Evolutionary conservation across 2,113 vertebrate genomes (phyloP).

Genomic region (Daboia siamensis): DNA sequence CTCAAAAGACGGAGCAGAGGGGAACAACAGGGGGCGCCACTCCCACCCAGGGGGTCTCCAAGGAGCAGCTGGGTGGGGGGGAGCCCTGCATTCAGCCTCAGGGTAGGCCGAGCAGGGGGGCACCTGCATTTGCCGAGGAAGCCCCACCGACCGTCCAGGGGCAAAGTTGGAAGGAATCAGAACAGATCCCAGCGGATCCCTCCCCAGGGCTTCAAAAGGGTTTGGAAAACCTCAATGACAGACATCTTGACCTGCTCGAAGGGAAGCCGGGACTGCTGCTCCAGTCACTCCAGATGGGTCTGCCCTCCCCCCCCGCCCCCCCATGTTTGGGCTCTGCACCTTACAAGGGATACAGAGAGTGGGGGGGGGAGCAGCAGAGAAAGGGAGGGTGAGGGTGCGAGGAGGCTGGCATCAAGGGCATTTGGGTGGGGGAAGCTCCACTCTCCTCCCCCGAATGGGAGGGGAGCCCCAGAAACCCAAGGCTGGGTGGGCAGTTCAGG

Average conservation of each 20-base stretch:
- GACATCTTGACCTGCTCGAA: no score
- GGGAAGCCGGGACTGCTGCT: no score
- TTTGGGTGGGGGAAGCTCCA: not conserved
- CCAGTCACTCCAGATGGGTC: no score
- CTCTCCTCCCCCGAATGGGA: not conserved
- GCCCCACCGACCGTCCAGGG: not conserved
- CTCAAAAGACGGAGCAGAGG: not conserved
- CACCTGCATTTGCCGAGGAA: not conserved
- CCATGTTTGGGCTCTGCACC: not conserved
- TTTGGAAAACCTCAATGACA: no score
- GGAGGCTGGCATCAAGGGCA: not conserved
- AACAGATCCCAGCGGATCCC: not conserved
- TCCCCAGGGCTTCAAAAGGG: not conserved
- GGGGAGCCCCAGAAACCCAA: not conserved
- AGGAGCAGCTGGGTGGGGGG: not conserved
- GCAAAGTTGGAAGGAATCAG: not conserved
- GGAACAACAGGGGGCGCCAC: not conserved
- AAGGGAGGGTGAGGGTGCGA: no score
- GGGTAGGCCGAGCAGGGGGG: not conserved
- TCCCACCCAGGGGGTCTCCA: not conserved
- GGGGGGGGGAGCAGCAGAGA: no score
- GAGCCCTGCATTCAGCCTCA: not conserved
- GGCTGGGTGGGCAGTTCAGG: no score
- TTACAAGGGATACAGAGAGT: not conserved
- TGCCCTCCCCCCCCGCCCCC: no score